Evolutionary conservation across 2,113 vertebrate species (phyloP).

Genomic region (Rhinoptilus africanus): DNA sequence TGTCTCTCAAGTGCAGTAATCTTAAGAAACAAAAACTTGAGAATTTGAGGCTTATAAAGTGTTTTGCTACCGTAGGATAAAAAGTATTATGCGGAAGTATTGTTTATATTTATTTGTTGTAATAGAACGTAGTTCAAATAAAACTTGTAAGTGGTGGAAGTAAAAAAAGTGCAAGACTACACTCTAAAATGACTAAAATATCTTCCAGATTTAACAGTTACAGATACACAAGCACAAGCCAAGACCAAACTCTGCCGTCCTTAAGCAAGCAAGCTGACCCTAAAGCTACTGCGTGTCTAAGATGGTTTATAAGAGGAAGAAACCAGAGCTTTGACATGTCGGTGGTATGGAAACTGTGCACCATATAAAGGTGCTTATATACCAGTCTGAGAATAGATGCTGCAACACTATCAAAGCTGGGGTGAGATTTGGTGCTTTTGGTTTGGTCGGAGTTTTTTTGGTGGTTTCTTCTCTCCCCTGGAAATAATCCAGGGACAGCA

Average conservation of each 20-base stretch:
- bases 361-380: background rate
- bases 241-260: background rate
- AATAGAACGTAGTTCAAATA: background rate
- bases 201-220: background rate
- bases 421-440: background rate
- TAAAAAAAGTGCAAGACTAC: background rate
- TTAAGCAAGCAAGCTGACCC: background rate
- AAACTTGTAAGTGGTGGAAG: background rate
- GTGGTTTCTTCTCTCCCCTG: background rate
- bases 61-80: background rate
- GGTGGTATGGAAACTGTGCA: background rate
- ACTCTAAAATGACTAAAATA: background rate
- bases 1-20: background rate
- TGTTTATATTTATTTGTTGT: background rate
- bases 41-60: background rate
- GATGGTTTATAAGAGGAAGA: background rate
- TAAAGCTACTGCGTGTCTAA: background rate
- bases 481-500: constrained; percentile 32
- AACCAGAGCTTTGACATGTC: background rate
- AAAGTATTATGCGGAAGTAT: background rate
- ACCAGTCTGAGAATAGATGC: background rate
- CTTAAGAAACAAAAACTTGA: background rate
- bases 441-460: background rate
- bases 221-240: background rate
- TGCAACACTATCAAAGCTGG: background rate